phyloP scores from a whole-genome alignment of 1,140 invertebrate genomes.

The Aricia agestis region DNA sequence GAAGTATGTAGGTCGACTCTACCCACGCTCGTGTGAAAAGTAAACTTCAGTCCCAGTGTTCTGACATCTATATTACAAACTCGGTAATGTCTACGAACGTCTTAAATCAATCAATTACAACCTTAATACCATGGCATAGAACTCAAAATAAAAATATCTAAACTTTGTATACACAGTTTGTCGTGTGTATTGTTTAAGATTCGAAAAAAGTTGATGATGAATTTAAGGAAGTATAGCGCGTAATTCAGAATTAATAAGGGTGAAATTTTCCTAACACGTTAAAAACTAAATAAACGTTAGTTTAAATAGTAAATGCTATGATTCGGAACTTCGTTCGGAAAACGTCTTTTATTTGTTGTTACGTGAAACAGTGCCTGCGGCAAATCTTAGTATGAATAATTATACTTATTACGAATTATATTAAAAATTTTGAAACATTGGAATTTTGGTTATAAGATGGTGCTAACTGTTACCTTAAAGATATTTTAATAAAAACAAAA shows the following conservation, averaged over 20 bases:
- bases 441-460: too few relatives aligned
- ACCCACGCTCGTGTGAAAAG: conserved; percentile 47
- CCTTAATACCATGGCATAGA: conserved; percentile 30
- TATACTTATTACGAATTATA: too few relatives aligned
- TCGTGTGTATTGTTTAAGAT: conserved; percentile 55
- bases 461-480: too few relatives aligned
- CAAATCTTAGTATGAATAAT: too few relatives aligned
- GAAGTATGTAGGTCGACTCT: conserved; percentile 44
- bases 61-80: conserved; percentile 56
- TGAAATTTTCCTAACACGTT: conserved; percentile 1
- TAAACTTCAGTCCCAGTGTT: conserved; percentile 40
- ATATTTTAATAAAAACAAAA: too few relatives aligned
- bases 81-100: conserved; percentile 25
- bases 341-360: neutral
- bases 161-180: conserved; percentile 33
- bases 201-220: conserved; percentile 22
- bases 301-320: neutral
- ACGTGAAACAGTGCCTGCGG: too few relatives aligned
- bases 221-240: neutral
- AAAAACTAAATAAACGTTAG: neutral
- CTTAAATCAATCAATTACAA: conserved; percentile 32
- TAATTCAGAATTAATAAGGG: neutral
- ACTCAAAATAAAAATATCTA: conserved; percentile 28
- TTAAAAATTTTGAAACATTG: too few relatives aligned
- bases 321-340: neutral